Evolutionary conservation across 2,888 invertebrate genomes (phyloP).

Genomic region (Frankliniella fusca): DNA sequence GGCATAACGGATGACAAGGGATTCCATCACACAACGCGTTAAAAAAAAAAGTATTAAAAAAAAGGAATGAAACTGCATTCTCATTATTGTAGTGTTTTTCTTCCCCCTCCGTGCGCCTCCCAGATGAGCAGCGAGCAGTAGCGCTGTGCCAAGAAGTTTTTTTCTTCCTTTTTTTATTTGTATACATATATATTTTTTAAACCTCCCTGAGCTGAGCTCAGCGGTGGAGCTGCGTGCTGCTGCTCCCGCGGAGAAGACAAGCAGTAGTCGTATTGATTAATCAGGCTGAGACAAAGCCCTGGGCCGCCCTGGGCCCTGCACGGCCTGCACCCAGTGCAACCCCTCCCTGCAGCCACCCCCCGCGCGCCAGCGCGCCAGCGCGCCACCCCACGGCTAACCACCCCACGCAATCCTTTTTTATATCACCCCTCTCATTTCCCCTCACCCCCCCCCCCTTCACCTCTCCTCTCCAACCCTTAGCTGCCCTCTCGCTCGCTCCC

Average conservation of each 20-base stretch:
- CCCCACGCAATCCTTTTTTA: conserved; percentile 26
- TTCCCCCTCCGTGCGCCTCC: neutral
- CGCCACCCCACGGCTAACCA: conserved; percentile 16
- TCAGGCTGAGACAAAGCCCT: neutral
- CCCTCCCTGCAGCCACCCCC: neutral
- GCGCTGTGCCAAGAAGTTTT: neutral
- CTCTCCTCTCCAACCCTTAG: neutral
- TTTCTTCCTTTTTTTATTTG: neutral
- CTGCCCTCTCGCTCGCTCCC: neutral
- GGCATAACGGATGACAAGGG: no score
- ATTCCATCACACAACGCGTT: no score
- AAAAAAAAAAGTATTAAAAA: no score
- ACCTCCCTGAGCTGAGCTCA: neutral
- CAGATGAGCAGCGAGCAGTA: neutral
- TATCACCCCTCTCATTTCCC: conserved; percentile 15
- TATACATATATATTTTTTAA: neutral
- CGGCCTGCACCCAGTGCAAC: neutral
- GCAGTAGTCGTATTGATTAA: conserved; percentile 5
- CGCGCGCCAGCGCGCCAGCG: neutral
- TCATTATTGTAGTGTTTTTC: neutral
- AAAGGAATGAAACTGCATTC: no score
- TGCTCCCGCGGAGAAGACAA: neutral
- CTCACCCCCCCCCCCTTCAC: neutral
- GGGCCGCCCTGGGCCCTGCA: neutral
- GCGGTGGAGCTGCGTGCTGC: neutral